Evolutionary conservation across 2,113 vertebrate species (phyloP), one percentile per base, ranked within the genome.

Genomic region (Parotia lawesii): DNA sequence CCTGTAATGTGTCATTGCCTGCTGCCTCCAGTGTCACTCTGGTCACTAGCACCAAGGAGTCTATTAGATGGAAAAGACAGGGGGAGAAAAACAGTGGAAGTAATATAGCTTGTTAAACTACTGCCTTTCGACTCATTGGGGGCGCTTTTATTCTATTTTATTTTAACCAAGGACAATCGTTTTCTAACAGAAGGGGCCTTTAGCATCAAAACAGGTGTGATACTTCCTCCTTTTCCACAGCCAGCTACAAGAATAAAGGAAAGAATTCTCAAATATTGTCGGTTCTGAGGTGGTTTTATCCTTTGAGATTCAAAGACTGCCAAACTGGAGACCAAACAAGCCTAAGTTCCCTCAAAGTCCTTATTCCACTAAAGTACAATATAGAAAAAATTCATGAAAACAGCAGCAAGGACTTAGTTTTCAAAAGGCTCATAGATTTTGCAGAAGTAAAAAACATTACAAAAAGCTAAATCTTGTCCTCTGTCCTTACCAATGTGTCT

Each of bases 1-100:
- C 83, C 90, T 95, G 74, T 76, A 92, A 96, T 95, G 95, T 96
- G 95, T 97, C 94, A 95, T 50, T 92, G 89, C 89, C 93, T 96
- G 89, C 91, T 88, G 89, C 92, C 88, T 96, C 92, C 92, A 87
- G 85, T 95, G 94, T 94, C 94, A 90, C 73, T 90, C 79, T 92
- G 92, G 93, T 94, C 92, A 91, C 94, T 45, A 67, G 74, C 75
- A 91, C 91, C 93, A 79, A 92, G 88, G 83, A 89, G 77, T 96
- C 89, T 89, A 96, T 96, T 96, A 96, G 87, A 76, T 58, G 42
- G 92, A 89, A 96, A 93, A 96, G 80, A 45, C 57, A 77, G 56
- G 62, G 65, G 66, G 53, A 85, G 85, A 82, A 95, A 96, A 97
- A 85, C 83, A 90, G 87, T 51, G 67, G 53, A 94, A 92, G 77